A percentile compares a stretch with the other conserved stretches of the same genome.
Conservation (phyloP, 92 coral and sea anemone genomes). For the Palythoa heliodiscus region DNA sequence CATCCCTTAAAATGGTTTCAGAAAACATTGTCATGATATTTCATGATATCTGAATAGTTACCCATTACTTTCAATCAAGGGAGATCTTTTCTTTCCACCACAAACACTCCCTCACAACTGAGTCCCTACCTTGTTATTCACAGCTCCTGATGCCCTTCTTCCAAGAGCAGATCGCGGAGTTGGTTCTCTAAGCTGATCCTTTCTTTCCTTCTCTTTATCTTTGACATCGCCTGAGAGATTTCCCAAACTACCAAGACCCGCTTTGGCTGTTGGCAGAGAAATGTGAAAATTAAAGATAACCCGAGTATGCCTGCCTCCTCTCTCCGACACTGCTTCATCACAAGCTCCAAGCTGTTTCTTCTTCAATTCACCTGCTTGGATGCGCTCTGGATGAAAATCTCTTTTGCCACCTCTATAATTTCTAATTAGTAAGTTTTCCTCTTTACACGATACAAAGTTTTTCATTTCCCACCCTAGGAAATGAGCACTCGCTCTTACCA, state of each 20-base stretch:
- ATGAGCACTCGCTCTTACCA: too few species aligned
- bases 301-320: not conserved
- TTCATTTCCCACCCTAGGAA: too few species aligned
- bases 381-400: not conserved
- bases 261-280: conserved; percentile 25
- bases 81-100: not conserved
- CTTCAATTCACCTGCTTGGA: not conserved
- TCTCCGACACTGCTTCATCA: not conserved
- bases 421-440: too few species aligned
- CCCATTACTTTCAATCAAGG: not conserved
- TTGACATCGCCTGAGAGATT: conserved; percentile 30
- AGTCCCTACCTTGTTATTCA: conserved; percentile 29
- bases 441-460: too few species aligned
- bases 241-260: not conserved
- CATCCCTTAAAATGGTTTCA: too few species aligned
- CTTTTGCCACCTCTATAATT: too few species aligned
- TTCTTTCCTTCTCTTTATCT: conserved; percentile 28
- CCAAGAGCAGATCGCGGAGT: conserved; percentile 13
- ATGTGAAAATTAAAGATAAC: not conserved
- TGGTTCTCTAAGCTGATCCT: conserved; percentile 34
- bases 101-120: not conserved
- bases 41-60: not conserved
- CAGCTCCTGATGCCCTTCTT: conserved; percentile 39
- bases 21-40: too few species aligned
- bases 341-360: not conserved